Evolutionary conservation across 2,888 invertebrate species (phyloP), one percentile per base, ranked within the genome.

Genomic region (Dicroscelio sp.): DNA sequence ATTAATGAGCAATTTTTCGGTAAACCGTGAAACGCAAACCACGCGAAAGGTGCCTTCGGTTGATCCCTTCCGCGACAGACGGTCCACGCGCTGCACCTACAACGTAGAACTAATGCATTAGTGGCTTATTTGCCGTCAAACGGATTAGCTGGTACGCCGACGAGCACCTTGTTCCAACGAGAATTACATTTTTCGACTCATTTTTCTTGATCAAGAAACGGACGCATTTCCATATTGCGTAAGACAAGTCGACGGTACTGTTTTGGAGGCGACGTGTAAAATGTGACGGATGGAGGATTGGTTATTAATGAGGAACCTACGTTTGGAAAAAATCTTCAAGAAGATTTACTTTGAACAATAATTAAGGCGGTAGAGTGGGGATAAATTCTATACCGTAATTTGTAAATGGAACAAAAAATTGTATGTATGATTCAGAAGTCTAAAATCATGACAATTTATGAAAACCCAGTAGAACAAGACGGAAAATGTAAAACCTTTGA

Each of bases 1-100:
- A 94, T 94, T 94, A 94, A 94, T 93, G 92, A 93, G 90, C 92
- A 92, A 94, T 94, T 94, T 94, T 92, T 94, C 89, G 93, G 93
- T 93, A 94, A 94, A 94, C 93, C 94, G 91, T 95, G 94, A 94
- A 95, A 95, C 92, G 82, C 92, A 92, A 90, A 93, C 90, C 93
- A 93, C 92, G 93, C 92, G 91, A 76, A 79, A 86, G 85, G 91
- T 91, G 85, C 90, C 88, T 78, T 71, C 65, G 52, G 67, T 83
- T 60, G 82, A 90, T 91, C 92, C 87, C 87, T 89, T 90, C 91
- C 92, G 82, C 93, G 91, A 94, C 95, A 95, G 94, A 95, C 94
- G 95, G 95, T 94, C 95, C 94, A 94, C 92, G 93, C n/a, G 92
- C 91, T 79, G 82, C 78, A 82, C 78, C 69, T 55, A 73, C 67